phyloP scores from a whole-genome alignment of 2,113 vertebrate species.

The Lipotes vexillifer region DNA sequence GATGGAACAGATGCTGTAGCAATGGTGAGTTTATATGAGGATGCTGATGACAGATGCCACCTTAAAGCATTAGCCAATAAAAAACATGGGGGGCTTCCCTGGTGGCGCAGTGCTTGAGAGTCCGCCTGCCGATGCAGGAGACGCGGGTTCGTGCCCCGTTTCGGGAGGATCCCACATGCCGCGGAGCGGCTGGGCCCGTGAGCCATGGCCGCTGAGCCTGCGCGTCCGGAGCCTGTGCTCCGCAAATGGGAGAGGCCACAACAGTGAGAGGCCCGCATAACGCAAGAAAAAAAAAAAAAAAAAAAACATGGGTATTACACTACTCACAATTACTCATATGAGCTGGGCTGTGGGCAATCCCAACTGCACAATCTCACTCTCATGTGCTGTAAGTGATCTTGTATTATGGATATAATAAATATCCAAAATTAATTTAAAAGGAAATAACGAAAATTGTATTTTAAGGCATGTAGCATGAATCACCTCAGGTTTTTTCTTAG shows the following conservation, averaged over 20 bases:
- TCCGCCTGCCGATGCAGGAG: too few relatives aligned
- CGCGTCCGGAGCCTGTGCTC: too few relatives aligned
- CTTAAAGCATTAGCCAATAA: constrained; percentile 74
- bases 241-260: too few relatives aligned
- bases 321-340: constrained; percentile 66
- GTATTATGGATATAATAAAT: background rate
- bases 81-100: constrained; percentile 68
- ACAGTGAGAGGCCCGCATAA: too few relatives aligned
- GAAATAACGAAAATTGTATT: background rate
- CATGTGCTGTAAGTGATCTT: constrained; percentile 34
- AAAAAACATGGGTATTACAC: constrained; percentile 68
- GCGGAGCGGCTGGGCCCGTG: too few relatives aligned
- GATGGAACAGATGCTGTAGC: constrained; percentile 78
- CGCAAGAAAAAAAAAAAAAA: constrained; percentile 75
- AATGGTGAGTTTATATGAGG: constrained; percentile 78
- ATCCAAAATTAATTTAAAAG: background rate
- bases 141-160: too few relatives aligned
- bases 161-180: too few relatives aligned
- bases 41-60: constrained; percentile 76
- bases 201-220: too few relatives aligned
- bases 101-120: too few relatives aligned
- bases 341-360: constrained; percentile 45
- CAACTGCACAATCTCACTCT: constrained; percentile 16
- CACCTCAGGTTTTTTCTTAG: background rate
- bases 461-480: background rate